Evolutionary conservation across 2,797 vertebrate species (phyloP).

Genomic region (Coregonus suidteri): DNA sequence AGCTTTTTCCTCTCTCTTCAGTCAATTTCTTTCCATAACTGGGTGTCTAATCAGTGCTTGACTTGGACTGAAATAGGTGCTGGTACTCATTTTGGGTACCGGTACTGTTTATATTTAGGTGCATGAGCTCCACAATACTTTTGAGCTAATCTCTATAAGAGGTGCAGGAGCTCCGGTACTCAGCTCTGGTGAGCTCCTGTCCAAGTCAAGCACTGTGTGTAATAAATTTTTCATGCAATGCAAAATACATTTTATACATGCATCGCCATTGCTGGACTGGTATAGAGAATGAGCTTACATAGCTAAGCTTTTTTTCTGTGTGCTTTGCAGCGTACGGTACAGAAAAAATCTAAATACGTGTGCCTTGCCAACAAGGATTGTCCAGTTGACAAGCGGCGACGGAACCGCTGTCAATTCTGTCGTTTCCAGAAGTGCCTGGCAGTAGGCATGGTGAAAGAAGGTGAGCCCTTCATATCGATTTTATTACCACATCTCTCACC

Average conservation of each 20-base stretch:
- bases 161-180: too few relatives aligned
- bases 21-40: not conserved
- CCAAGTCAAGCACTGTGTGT: too few relatives aligned
- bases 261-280: not conserved
- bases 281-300: not conserved
- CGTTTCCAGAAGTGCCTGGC: constrained; percentile 98
- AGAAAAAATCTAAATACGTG: constrained; percentile 99
- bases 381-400: constrained; percentile 94
- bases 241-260: too few relatives aligned
- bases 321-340: constrained; percentile 87
- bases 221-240: too few relatives aligned
- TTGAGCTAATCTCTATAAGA: too few relatives aligned
- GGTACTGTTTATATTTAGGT: too few relatives aligned
- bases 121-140: too few relatives aligned
- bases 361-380: constrained; percentile 97
- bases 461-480: constrained; percentile 65
- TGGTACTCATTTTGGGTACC: too few relatives aligned
- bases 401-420: constrained; percentile 98
- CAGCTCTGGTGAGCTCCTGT: too few relatives aligned
- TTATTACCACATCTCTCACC: not conserved
- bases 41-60: too few relatives aligned
- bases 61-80: too few relatives aligned
- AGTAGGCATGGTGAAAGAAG: constrained; percentile 99
- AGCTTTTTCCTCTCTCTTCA: not conserved
- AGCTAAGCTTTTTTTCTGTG: not conserved